These are phyloP conservation scores for Ditula angustiorana DNA, from an alignment of 2,888 invertebrate species.

Conservation along the genomic window DNA sequence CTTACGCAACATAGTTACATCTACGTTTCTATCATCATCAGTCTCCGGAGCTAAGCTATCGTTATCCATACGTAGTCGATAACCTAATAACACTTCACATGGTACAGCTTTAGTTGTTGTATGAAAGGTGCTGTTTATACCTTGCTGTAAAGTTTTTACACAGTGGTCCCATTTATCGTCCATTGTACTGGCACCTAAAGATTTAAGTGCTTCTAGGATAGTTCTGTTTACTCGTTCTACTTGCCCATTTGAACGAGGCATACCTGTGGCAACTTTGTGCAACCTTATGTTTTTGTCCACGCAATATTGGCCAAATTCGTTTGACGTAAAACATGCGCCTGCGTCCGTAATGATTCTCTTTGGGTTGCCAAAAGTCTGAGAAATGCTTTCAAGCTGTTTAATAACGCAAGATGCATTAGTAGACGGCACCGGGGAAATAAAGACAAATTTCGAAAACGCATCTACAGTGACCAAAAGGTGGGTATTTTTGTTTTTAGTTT, in stretches of 20 bases:
- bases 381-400: constrained; percentile 39
- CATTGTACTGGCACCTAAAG: constrained; percentile 2
- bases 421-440: constrained; percentile 45
- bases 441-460: constrained; percentile 44
- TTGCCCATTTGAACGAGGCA: constrained; percentile 43
- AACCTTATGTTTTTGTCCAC: constrained; percentile 1
- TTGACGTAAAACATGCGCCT: constrained; percentile 23
- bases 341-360: constrained; percentile 42
- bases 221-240: constrained; percentile 42
- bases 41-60: constrained; percentile 20
- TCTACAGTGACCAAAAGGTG: constrained; percentile 46
- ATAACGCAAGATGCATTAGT: constrained; percentile 25
- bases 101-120: constrained; percentile 43
- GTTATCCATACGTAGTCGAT: constrained; percentile 35
- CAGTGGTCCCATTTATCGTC: constrained; percentile 43
- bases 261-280: constrained; percentile 39
- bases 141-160: constrained; percentile 41
- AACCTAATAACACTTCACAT: constrained; percentile 44
- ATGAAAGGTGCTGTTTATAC: constrained; percentile 43
- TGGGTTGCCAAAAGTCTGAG: constrained; percentile 43
- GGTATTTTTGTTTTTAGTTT: constrained; percentile 40
- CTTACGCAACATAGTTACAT: constrained; percentile 31
- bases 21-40: constrained; percentile 16
- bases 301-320: constrained; percentile 17
- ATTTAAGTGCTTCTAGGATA: constrained; percentile 28